phyloP scores from a whole-genome alignment of 1,140 invertebrate genomes.

The Theocolax elegans region DNA sequence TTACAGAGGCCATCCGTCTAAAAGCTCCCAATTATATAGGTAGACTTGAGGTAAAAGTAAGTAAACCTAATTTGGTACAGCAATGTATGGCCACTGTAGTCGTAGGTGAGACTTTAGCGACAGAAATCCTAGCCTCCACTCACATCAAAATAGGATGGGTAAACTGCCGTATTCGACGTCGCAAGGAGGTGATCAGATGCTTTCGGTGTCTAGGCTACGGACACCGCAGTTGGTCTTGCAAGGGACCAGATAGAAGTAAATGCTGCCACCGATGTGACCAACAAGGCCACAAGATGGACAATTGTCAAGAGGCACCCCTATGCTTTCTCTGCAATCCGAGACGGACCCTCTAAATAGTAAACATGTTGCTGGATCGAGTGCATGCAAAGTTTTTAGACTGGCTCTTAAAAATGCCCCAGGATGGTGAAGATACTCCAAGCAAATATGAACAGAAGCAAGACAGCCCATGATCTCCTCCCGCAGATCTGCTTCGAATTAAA shows the following conservation, averaged over 20 bases:
- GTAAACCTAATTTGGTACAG: not conserved
- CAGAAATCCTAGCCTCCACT: not conserved
- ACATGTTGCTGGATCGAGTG: not conserved
- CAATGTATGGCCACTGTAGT: constrained; percentile 7
- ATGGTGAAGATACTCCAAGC: constrained; percentile 23
- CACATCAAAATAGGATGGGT: constrained; percentile 16
- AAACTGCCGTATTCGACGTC: constrained; percentile 8
- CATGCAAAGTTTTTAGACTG: not conserved
- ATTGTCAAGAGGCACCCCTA: constrained; percentile 1
- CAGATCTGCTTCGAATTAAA: constrained; percentile 10
- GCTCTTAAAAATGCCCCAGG: not conserved
- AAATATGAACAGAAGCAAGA: constrained; percentile 26
- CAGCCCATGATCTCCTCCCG: constrained; percentile 4
- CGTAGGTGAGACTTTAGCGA: not conserved
- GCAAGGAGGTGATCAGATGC: constrained; percentile 8
- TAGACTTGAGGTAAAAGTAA: not conserved
- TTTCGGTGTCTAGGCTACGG: constrained; percentile 39
- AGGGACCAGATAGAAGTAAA: constrained; percentile 22
- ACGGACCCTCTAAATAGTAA: not conserved
- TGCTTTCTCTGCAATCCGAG: constrained; percentile 17
- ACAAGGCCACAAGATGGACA: constrained; percentile 30
- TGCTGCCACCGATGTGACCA: constrained; percentile 43
- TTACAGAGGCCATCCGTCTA: not conserved
- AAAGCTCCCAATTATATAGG: not conserved
- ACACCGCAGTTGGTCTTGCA: constrained; percentile 31